phyloP scores from a whole-genome alignment of 2,113 vertebrate species.

The Leptocoma aspasia region DNA sequence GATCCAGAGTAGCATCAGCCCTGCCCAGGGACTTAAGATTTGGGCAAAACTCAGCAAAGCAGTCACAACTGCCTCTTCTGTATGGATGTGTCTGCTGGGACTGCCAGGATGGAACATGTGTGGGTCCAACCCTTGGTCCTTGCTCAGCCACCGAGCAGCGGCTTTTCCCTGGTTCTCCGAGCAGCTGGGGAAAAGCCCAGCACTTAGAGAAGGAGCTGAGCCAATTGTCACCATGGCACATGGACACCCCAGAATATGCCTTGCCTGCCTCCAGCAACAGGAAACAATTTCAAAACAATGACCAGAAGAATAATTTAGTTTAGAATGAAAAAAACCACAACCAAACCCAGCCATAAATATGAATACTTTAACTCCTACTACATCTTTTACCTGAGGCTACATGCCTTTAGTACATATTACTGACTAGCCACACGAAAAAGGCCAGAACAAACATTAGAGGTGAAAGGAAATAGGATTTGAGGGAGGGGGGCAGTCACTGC shows the following conservation, averaged over 20 bases:
- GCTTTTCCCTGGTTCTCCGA: not conserved
- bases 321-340: not conserved
- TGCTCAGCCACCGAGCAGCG: accelerated
- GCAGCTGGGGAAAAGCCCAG: not conserved
- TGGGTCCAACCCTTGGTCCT: not conserved
- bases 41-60: not conserved
- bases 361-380: not conserved
- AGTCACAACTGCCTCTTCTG: not conserved
- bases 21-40: not conserved
- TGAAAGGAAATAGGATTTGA: not conserved
- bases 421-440: not conserved
- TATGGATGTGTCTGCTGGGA: not conserved
- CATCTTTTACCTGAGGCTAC: not conserved
- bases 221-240: not conserved
- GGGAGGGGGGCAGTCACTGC: not conserved
- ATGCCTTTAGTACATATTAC: not conserved
- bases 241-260: not conserved
- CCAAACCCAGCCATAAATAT: not conserved
- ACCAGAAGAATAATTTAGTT: not conserved
- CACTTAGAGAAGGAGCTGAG: not conserved
- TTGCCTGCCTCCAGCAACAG: not conserved
- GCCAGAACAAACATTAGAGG: not conserved
- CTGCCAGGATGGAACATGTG: accelerated
- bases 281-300: not conserved
- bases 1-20: not conserved